Percentiles rank a stretch among this genome's conserved stretches.
Evolutionary conservation across 2,797 vertebrate genomes (phyloP).

Genomic region (Cossypha dichroa): DNA sequence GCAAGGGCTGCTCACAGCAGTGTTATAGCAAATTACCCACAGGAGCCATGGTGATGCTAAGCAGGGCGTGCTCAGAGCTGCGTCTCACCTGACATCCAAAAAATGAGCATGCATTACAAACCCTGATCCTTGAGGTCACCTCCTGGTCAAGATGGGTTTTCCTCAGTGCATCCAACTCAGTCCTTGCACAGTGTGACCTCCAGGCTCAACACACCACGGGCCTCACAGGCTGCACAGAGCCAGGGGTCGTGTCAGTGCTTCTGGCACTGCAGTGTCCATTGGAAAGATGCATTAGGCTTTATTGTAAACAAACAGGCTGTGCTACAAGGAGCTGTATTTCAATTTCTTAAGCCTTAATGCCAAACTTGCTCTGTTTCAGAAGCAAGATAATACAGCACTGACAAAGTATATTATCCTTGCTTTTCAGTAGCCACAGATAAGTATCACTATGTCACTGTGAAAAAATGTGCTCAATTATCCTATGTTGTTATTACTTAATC

Average conservation of each 20-base stretch:
- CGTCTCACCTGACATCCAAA: conserved; percentile 29
- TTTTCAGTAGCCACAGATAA: conserved; percentile 67
- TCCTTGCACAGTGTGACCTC: background rate
- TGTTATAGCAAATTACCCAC: background rate
- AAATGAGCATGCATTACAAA: background rate
- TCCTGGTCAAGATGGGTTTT: background rate
- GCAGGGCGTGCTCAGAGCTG: background rate
- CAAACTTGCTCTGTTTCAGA: conserved; percentile 63
- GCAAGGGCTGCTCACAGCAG: background rate
- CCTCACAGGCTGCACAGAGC: background rate
- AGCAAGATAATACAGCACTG: conserved; percentile 64
- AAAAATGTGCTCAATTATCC: conserved; percentile 74
- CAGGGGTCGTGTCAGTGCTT: background rate
- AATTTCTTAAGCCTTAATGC: conserved; percentile 52
- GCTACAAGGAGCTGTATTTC: background rate
- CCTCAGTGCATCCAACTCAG: background rate
- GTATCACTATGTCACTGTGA: conserved; percentile 69
- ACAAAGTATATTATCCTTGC: conserved; percentile 37
- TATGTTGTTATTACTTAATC: conserved; percentile 72
- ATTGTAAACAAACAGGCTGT: conserved; percentile 39
- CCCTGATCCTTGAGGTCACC: background rate
- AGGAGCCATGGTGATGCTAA: background rate
- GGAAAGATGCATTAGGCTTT: conserved; percentile 48
- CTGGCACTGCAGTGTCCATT: conserved; percentile 36
- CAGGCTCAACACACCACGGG: background rate